A percentile compares a stretch with the other conserved stretches of the same genome.
These are phyloP conservation scores for Elymnias hypermnestra DNA, from an alignment of 1,140 invertebrate genomes.

Conservation along the genomic window DNA sequence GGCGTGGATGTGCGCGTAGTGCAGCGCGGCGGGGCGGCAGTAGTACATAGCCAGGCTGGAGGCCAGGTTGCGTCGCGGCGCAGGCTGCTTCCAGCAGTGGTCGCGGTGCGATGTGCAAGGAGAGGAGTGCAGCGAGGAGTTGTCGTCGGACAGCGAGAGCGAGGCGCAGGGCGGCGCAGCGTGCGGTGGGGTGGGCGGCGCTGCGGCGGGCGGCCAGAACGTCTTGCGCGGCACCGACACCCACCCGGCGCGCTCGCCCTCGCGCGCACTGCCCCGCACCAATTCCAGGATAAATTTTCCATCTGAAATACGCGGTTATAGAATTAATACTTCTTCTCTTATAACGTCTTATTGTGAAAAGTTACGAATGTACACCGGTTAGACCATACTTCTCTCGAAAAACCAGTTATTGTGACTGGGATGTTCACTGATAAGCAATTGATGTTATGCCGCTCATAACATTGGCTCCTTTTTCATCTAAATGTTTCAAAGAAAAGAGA, in stretches of 20 bases:
- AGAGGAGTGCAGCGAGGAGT: constrained; percentile 91
- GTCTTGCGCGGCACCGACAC: constrained; percentile 91
- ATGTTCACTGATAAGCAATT: too few species aligned
- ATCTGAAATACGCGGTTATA: constrained; percentile 80
- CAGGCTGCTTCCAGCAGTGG: constrained; percentile 89
- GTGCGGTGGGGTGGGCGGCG: constrained; percentile 77
- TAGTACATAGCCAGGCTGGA: constrained; percentile 80
- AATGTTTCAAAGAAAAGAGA: too few species aligned
- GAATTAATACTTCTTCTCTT: too few species aligned
- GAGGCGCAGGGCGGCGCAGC: constrained; percentile 60
- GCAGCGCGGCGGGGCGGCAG: constrained; percentile 77
- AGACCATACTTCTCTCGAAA: too few species aligned
- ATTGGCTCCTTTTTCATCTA: too few species aligned
- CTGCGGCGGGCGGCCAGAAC: constrained; percentile 85
- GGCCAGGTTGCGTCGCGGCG: constrained; percentile 83
- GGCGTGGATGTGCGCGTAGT: constrained; percentile 56
- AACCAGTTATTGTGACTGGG: too few species aligned
- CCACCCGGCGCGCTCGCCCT: constrained; percentile 89
- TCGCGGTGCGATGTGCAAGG: constrained; percentile 86
- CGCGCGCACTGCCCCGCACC: constrained; percentile 85
- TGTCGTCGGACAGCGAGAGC: constrained; percentile 88
- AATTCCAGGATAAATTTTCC: constrained; percentile 92
- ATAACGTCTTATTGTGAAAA: too few species aligned
- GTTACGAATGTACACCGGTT: too few species aligned
- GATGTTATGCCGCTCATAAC: too few species aligned